These are phyloP conservation scores for Argynnis bischoffii DNA, from an alignment of 2,888 invertebrate genomes.

Conservation along the genomic window DNA sequence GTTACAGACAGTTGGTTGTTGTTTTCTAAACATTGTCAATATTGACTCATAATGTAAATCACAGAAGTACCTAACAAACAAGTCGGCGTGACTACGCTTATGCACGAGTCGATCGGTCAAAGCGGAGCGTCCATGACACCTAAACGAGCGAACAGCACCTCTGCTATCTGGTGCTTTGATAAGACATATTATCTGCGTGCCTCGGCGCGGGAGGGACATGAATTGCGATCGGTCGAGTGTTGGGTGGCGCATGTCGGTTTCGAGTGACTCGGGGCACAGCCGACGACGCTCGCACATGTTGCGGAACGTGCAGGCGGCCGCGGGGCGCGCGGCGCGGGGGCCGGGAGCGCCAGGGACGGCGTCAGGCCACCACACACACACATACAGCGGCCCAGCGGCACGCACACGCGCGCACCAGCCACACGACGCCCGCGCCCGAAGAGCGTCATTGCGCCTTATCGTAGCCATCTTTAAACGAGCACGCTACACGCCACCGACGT, in stretches of 20 bases:
- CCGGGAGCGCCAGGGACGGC: constrained; percentile 68
- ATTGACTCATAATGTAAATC: constrained; percentile 62
- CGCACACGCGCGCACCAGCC: constrained; percentile 69
- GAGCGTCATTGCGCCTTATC: constrained; percentile 79
- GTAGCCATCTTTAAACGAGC: constrained; percentile 81
- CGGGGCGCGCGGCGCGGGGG: constrained; percentile 45
- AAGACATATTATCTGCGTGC: constrained; percentile 73
- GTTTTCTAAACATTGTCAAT: constrained; percentile 50
- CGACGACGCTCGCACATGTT: constrained; percentile 69
- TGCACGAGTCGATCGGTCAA: constrained; percentile 59
- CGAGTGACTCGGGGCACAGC: constrained; percentile 51
- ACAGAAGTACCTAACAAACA: constrained; percentile 60
- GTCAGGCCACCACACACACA: constrained; percentile 56
- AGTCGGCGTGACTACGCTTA: constrained; percentile 59
- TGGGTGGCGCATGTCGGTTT: constrained; percentile 54
- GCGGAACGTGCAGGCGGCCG: constrained; percentile 68
- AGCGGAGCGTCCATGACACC: constrained; percentile 74
- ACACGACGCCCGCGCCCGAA: constrained; percentile 75
- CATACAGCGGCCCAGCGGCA: constrained; percentile 60
- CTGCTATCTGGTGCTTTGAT: constrained; percentile 79
- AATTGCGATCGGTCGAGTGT: constrained; percentile 57
- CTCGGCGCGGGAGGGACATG: constrained; percentile 63
- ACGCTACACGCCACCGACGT: constrained; percentile 74
- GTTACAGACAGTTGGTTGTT: constrained; percentile 35
- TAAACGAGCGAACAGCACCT: constrained; percentile 78